These are phyloP conservation scores for Himalopsyche japonica DNA, from an alignment of 2,888 invertebrate genomes.

Conservation along the genomic window DNA sequence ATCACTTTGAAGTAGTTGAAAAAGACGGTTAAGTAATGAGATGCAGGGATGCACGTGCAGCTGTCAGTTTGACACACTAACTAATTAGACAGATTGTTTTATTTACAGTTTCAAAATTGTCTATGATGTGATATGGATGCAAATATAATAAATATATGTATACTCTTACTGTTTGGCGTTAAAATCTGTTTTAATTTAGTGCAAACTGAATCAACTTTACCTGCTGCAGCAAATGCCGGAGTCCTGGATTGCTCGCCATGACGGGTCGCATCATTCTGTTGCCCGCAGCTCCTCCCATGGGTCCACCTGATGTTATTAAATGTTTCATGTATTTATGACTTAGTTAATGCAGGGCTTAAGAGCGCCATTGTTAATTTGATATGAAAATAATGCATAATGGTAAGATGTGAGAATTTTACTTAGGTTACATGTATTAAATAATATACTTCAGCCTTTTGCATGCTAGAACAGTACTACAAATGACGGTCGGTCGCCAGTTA, in stretches of 20 bases:
- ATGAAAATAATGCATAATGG: too few relatives aligned
- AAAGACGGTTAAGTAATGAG: neutral
- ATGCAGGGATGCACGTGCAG: neutral
- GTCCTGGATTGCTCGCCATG: slow-evolving; percentile 76
- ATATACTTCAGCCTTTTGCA: neutral
- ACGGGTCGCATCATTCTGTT: slow-evolving; percentile 76
- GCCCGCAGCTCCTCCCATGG: slow-evolving; percentile 48
- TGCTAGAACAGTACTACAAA: too few relatives aligned
- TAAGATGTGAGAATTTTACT: too few relatives aligned
- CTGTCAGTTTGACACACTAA: too few relatives aligned
- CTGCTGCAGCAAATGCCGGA: slow-evolving; percentile 79
- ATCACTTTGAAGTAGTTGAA: too few relatives aligned
- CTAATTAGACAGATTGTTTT: too few relatives aligned
- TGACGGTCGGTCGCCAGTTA: too few relatives aligned
- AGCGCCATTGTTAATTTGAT: neutral
- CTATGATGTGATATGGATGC: too few relatives aligned
- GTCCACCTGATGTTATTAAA: slow-evolving; percentile 22
- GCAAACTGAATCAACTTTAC: slow-evolving; percentile 48
- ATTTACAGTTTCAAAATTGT: too few relatives aligned
- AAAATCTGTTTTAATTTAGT: neutral
- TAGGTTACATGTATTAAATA: neutral
- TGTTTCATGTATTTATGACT: neutral
- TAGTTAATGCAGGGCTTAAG: too few relatives aligned
- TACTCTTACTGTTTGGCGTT: too few relatives aligned
- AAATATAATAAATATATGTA: too few relatives aligned